Conservation (phyloP, 2,113 vertebrate species). For the Oceanites oceanicus region DNA sequence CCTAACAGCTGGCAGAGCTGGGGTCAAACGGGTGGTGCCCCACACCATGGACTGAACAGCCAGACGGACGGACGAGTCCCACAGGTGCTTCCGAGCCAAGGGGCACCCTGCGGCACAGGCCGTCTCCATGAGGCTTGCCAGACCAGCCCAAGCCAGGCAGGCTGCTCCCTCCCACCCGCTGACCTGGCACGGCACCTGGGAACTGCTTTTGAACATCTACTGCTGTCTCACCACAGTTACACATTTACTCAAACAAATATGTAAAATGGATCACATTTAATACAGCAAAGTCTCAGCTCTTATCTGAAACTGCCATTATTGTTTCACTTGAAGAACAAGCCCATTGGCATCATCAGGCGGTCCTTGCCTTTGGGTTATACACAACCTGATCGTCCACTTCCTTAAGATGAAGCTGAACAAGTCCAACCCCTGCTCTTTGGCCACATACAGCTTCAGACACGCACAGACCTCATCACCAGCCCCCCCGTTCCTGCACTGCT, state of each 20-base stretch:
- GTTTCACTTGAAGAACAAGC: not conserved
- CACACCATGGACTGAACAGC: fast-evolving
- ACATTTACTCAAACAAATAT: not conserved
- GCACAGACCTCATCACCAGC: fast-evolving
- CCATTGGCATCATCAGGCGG: fast-evolving
- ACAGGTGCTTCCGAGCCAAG: fast-evolving
- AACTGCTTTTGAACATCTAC: not conserved
- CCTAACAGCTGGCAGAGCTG: not conserved
- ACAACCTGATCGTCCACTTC: not conserved
- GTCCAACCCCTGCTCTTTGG: not conserved
- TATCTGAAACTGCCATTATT: no score
- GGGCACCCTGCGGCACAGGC: not conserved
- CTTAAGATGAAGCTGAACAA: not conserved
- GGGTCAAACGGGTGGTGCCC: fast-evolving
- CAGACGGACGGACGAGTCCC: not conserved
- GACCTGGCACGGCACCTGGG: not conserved
- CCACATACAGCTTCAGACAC: not conserved
- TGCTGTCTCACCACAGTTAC: not conserved
- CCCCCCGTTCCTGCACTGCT: not conserved
- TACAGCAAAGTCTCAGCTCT: not conserved
- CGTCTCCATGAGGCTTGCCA: fast-evolving
- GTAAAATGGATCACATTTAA: not conserved
- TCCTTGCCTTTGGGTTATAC: not conserved
- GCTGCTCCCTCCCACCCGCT: not conserved
- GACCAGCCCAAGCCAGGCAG: fast-evolving